Conservation (phyloP, 2,888 invertebrate genomes). For the Cryptocephalus moraei region DNA sequence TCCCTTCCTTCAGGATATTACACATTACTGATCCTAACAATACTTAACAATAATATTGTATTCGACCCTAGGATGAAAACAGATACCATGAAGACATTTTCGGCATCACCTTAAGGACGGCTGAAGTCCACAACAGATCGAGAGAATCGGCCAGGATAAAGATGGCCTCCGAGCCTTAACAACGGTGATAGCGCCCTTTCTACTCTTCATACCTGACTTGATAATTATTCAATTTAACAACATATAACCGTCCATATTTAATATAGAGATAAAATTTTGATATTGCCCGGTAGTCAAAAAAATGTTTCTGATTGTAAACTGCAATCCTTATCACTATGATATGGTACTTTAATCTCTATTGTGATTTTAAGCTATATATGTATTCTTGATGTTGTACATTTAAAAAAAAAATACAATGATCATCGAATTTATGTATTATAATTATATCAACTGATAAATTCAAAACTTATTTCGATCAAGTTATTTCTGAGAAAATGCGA, state of each 20-base stretch:
- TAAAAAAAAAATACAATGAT: slow-evolving; percentile 5
- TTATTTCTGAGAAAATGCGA: too few species aligned
- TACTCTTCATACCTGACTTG: background rate
- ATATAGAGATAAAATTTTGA: background rate
- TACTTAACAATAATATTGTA: background rate
- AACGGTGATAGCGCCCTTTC: slow-evolving; percentile 5
- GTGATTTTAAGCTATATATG: slow-evolving; percentile 7
- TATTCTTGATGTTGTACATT: slow-evolving; percentile 11
- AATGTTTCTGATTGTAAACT: slow-evolving; percentile 8
- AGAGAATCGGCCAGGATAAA: slow-evolving; percentile 75
- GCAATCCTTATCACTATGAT: slow-evolving; percentile 12
- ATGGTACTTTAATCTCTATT: slow-evolving; percentile 9
- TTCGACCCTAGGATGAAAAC: slow-evolving; percentile 69
- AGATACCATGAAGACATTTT: slow-evolving; percentile 96
- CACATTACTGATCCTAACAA: background rate
- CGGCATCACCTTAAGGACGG: slow-evolving; percentile 83
- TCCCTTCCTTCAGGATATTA: background rate
- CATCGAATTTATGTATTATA: slow-evolving; percentile 7
- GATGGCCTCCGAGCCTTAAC: slow-evolving; percentile 67
- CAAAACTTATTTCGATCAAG: too few species aligned
- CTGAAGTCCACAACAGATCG: slow-evolving; percentile 79
- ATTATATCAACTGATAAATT: too few species aligned
- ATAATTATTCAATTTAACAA: too few species aligned
- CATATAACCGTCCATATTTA: too few species aligned
- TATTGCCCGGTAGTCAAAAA: background rate